A percentile compares a stretch with the other conserved stretches of the same genome.
These are phyloP conservation scores for Drosophila subobscura DNA, from an alignment of 1,140 invertebrate genomes.

Conservation along the genomic window DNA sequence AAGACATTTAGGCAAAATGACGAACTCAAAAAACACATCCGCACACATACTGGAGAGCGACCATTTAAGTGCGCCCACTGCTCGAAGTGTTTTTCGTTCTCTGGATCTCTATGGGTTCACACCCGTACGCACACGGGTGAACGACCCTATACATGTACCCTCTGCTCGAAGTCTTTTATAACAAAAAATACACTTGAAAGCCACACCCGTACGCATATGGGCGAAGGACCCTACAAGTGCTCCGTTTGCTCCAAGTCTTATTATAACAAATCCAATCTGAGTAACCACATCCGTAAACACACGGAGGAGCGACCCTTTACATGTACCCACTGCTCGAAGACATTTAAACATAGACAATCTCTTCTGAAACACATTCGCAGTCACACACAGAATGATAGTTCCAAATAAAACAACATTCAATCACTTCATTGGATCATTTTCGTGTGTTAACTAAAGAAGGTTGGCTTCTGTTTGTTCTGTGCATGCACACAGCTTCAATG, in stretches of 20 bases:
- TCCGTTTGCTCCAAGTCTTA: neutral
- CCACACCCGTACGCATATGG: constrained; percentile 4
- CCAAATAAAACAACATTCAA: too few relatives aligned
- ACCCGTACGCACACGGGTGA: neutral
- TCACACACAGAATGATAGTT: too few relatives aligned
- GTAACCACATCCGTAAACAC: neutral
- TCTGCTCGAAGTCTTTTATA: constrained; percentile 1
- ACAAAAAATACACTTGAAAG: neutral
- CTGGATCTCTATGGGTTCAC: neutral
- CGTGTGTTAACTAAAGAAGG: too few relatives aligned
- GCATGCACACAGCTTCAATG: too few relatives aligned
- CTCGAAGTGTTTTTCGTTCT: too few relatives aligned
- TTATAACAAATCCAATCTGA: neutral
- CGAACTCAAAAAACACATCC: too few relatives aligned
- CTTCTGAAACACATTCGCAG: too few relatives aligned
- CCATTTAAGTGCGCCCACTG: too few relatives aligned
- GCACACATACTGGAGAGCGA: too few relatives aligned
- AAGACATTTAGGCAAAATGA: neutral
- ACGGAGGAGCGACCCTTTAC: constrained; percentile 7
- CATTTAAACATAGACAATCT: neutral
- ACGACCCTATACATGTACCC: neutral
- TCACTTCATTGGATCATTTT: too few relatives aligned
- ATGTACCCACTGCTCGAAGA: constrained; percentile 1
- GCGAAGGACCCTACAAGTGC: constrained; percentile 1
- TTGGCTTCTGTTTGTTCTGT: too few relatives aligned